A percentile compares a stretch with the other conserved stretches of the same genome.
phyloP scores from a whole-genome alignment of 2,113 vertebrate species.

The Vidua chalybeata region DNA sequence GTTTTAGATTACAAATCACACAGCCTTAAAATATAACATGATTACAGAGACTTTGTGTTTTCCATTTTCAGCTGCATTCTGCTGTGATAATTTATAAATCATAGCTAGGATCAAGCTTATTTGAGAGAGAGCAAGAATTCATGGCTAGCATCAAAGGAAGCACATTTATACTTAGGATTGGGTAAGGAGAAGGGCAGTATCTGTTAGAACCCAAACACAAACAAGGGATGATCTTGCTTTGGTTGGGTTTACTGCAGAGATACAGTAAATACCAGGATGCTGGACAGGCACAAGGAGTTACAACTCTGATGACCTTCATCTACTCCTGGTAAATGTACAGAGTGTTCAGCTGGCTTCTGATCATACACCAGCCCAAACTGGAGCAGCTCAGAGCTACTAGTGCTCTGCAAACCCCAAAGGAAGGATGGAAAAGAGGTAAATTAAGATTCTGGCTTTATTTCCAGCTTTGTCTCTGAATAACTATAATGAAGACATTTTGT shows the following conservation, averaged over 20 bases:
- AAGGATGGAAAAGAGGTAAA: background rate
- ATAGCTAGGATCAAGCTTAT: background rate
- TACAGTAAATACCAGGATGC: background rate
- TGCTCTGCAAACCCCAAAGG: background rate
- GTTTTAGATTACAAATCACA: constrained; percentile 21
- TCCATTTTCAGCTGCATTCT: constrained; percentile 20
- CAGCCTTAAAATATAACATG: constrained; percentile 10
- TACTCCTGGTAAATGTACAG: background rate
- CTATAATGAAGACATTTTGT: background rate
- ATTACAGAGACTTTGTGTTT: constrained; percentile 24
- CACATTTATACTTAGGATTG: background rate
- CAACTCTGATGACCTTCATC: background rate
- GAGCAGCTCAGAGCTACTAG: background rate
- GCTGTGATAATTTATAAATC: constrained; percentile 35
- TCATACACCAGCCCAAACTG: background rate
- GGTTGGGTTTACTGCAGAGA: background rate
- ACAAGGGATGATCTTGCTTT: background rate
- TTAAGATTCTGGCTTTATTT: background rate
- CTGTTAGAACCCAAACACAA: background rate
- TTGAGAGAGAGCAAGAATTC: constrained; percentile 20
- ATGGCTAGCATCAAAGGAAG: constrained; percentile 17
- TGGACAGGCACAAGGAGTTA: background rate
- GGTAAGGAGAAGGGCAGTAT: background rate
- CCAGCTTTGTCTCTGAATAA: background rate
- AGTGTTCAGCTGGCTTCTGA: background rate